These are phyloP conservation scores for Ictalurus punctatus DNA, from an alignment of 2,113 vertebrate species.

Conservation along the genomic window DNA sequence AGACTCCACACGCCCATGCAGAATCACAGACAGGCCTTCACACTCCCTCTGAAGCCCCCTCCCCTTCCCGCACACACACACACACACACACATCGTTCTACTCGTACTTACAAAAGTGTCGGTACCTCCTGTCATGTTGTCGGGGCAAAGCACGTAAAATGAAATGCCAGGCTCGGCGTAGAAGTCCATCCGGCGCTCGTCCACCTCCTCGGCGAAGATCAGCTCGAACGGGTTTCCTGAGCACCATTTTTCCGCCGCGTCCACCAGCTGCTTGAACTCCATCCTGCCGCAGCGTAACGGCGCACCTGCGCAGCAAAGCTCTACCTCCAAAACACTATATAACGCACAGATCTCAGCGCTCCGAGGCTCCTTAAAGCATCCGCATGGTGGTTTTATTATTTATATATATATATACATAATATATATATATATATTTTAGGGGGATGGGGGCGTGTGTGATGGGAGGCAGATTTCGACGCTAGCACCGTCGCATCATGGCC, in stretches of 20 bases:
- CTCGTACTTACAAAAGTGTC: conserved; percentile 90
- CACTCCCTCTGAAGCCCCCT: background rate
- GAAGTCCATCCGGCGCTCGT: conserved; percentile 93
- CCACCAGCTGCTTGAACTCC: conserved; percentile 95
- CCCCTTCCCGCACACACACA: conserved; percentile 48
- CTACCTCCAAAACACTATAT: conserved; percentile 42
- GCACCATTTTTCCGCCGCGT: conserved; percentile 95
- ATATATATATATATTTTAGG: background rate
- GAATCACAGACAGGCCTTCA: background rate
- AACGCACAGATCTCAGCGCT: conserved; percentile 66
- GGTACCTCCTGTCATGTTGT: conserved; percentile 79
- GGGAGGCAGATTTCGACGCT: conserved; percentile 33
- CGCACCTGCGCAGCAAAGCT: conserved; percentile 59
- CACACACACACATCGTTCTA: conserved; percentile 28
- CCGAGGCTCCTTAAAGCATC: conserved; percentile 50
- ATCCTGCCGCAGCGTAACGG: conserved; percentile 70
- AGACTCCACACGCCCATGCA: conserved; percentile 26
- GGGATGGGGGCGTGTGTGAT: conserved; percentile 12
- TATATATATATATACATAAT: too few relatives aligned
- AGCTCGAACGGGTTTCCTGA: conserved; percentile 92
- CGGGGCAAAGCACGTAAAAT: conserved; percentile 93
- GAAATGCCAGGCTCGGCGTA: conserved; percentile 96
- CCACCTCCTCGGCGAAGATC: conserved; percentile 92
- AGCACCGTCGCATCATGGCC: conserved; percentile 57
- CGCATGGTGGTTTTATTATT: conserved; percentile 59